Conservation (phyloP, 2,113 vertebrate species). For the Climacteris rufus region DNA sequence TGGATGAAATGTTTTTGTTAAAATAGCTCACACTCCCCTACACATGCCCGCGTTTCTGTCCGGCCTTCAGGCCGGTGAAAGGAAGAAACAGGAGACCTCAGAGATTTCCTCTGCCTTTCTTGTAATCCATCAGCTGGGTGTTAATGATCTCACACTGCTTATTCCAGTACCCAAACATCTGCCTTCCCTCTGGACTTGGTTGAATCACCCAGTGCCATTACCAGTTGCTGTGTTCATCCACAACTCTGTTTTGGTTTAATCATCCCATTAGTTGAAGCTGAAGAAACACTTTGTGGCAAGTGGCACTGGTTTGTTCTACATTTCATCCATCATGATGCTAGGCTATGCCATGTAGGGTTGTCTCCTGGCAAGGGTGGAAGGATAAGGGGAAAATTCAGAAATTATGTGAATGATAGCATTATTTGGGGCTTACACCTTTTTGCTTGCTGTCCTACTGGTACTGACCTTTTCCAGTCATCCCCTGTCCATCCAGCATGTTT, state of each 20-base stretch:
- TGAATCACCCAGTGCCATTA: not conserved
- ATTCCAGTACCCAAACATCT: not conserved
- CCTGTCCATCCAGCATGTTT: not conserved
- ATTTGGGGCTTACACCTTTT: not conserved
- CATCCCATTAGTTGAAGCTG: not conserved
- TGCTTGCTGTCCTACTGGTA: not conserved
- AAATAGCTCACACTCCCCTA: conserved; percentile 56
- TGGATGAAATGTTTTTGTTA: conserved; percentile 64
- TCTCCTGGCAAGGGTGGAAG: not conserved
- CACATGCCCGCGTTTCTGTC: conserved; percentile 31
- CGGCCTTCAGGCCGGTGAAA: not conserved
- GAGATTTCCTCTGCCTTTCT: conserved; percentile 19
- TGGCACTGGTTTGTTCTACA: not conserved
- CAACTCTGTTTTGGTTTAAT: not conserved
- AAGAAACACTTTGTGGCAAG: not conserved
- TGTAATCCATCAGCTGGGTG: not conserved
- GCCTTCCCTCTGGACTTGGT: not conserved
- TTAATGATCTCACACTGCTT: not conserved
- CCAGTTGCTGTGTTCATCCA: not conserved
- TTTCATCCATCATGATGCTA: not conserved
- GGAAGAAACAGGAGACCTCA: conserved; percentile 1
- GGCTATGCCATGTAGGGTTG: not conserved
- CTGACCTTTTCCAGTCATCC: not conserved
- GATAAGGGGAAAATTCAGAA: not conserved
- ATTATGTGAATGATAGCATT: not conserved